Conservation (phyloP, 2,888 invertebrate genomes). For the Oxystoma pomonae region DNA sequence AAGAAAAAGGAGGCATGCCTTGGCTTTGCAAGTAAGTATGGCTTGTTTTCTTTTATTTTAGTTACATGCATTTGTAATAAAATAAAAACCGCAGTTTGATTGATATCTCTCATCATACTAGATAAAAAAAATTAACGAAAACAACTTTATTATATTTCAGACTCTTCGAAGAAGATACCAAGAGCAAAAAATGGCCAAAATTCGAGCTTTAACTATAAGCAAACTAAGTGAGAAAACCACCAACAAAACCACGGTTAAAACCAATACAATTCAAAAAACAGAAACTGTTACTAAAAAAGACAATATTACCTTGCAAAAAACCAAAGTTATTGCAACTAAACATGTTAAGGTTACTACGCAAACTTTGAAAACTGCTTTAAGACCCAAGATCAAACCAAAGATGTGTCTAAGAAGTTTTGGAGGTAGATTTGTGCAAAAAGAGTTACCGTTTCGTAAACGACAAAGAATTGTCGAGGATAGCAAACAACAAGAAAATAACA, state of each 20-base stretch:
- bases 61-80: too few species aligned
- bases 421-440: slow-evolving; percentile 45
- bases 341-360: slow-evolving; percentile 43
- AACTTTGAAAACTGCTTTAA: slow-evolving; percentile 36
- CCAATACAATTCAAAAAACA: slow-evolving; percentile 48
- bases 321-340: slow-evolving; percentile 44
- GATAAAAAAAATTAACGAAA: too few species aligned
- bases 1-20: slow-evolving; percentile 45
- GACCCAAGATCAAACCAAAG: slow-evolving; percentile 39
- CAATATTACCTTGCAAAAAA: slow-evolving; percentile 39
- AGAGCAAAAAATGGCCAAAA: slow-evolving; percentile 57
- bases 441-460: slow-evolving; percentile 31
- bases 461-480: slow-evolving; percentile 4
- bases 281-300: slow-evolving; percentile 43
- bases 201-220: slow-evolving; percentile 47
- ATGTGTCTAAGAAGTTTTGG: slow-evolving; percentile 49
- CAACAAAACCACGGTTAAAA: slow-evolving; percentile 47
- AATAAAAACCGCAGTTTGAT: too few species aligned
- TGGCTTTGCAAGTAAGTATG: slow-evolving; percentile 44
- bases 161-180: slow-evolving; percentile 58
- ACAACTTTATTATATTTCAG: slow-evolving; percentile 42
- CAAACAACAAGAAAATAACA: neutral
- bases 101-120: too few species aligned
- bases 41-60: too few species aligned
- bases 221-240: slow-evolving; percentile 46